Percentiles rank a stretch among this genome's conserved stretches.
phyloP scores from a whole-genome alignment of 2,113 vertebrate genomes.

The Epinephelus fuscoguttatus region DNA sequence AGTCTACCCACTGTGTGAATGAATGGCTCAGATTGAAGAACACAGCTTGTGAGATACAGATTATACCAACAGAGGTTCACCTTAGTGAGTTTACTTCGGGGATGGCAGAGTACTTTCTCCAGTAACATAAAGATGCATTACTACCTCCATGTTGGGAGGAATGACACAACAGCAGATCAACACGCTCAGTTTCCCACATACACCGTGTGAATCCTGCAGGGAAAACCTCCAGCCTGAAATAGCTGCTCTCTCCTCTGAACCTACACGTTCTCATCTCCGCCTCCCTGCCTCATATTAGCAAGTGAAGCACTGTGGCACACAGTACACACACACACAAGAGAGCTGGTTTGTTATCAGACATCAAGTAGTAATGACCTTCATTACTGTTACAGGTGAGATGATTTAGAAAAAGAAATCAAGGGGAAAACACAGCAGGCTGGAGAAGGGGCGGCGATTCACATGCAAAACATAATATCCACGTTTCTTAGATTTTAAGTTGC shows the following conservation, averaged over 20 bases:
- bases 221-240: slow-evolving; percentile 41
- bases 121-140: slow-evolving; percentile 23
- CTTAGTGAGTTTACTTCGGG: background rate
- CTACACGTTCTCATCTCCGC: slow-evolving; percentile 47
- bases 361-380: background rate
- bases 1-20: background rate
- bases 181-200: slow-evolving; percentile 11
- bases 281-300: slow-evolving; percentile 8
- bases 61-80: background rate
- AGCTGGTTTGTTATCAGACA: background rate
- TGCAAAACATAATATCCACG: background rate
- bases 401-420: background rate
- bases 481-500: background rate
- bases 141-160: slow-evolving; percentile 4
- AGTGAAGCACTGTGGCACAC: slow-evolving; percentile 19
- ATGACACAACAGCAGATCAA: slow-evolving; percentile 13
- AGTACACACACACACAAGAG: too few species aligned
- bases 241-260: slow-evolving; percentile 39
- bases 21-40: slow-evolving; percentile 16
- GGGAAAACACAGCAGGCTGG: background rate
- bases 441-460: background rate
- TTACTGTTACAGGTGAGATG: background rate
- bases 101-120: background rate
- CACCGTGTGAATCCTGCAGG: slow-evolving; percentile 14
- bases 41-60: slow-evolving; percentile 16